phyloP scores from a whole-genome alignment of 2,113 vertebrate genomes.

The Hiodon tergisus region DNA sequence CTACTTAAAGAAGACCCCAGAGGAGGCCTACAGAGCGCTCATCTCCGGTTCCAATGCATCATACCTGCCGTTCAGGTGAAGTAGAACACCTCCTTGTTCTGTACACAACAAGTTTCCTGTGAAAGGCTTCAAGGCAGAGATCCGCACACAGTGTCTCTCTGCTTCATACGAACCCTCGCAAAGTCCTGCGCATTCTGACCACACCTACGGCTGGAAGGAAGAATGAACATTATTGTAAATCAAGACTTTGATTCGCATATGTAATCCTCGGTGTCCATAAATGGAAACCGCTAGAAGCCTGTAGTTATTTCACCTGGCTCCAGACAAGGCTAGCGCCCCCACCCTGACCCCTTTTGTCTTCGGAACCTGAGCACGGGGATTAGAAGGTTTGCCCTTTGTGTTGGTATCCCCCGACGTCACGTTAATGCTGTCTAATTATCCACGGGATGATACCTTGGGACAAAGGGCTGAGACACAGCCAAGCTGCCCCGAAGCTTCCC shows the following conservation, averaged over 20 bases:
- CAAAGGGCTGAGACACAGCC: background rate
- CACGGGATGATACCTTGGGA: background rate
- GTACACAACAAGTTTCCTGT: background rate
- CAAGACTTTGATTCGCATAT: no score
- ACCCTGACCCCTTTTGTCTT: background rate
- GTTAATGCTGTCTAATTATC: background rate
- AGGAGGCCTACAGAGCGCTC: slow-evolving; percentile 84
- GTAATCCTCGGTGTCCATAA: no score
- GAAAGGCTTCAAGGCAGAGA: background rate
- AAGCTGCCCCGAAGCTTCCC: no score
- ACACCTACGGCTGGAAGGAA: no score
- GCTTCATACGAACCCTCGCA: no score
- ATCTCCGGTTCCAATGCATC: slow-evolving; percentile 80
- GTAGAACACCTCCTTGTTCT: background rate
- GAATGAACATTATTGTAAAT: no score
- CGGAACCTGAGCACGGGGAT: background rate
- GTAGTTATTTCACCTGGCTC: no score
- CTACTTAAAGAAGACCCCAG: slow-evolving; percentile 92
- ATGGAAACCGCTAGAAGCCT: no score
- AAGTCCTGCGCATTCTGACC: no score
- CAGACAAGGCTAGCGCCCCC: background rate
- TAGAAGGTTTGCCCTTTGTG: background rate
- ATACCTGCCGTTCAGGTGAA: slow-evolving; percentile 94
- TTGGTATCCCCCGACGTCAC: background rate
- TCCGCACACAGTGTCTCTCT: background rate